phyloP scores from a whole-genome alignment of 2,797 vertebrate genomes.

The Melanitta fusca region DNA sequence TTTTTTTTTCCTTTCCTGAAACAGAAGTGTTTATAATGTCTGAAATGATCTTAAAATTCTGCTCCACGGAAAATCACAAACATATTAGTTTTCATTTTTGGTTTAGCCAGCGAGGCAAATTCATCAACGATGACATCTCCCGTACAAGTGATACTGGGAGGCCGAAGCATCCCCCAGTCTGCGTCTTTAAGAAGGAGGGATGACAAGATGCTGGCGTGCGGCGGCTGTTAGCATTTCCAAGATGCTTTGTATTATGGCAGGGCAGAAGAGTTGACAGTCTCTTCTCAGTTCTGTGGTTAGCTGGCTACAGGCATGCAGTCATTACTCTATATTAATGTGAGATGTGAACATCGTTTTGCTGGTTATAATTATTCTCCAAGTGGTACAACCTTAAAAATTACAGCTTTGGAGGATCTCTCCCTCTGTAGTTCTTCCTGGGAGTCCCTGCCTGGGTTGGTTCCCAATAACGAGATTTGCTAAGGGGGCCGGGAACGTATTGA shows the following conservation, averaged over 20 bases:
- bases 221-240: constrained; percentile 55
- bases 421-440: constrained; percentile 57
- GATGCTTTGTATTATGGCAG: constrained; percentile 63
- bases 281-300: constrained; percentile 72
- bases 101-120: not conserved
- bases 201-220: constrained; percentile 54
- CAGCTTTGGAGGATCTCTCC: constrained; percentile 6
- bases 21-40: not conserved
- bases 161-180: not conserved
- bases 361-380: constrained; percentile 60
- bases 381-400: constrained; percentile 56
- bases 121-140: not conserved
- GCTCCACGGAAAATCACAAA: not conserved
- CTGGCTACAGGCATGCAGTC: constrained; percentile 70
- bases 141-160: not conserved
- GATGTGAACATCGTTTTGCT: constrained; percentile 73
- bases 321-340: constrained; percentile 75
- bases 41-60: not conserved
- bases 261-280: constrained; percentile 66
- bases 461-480: constrained; percentile 53
- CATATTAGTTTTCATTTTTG: not conserved
- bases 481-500: constrained; percentile 1
- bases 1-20: not conserved
- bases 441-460: constrained; percentile 20
- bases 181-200: constrained; percentile 60